These are phyloP conservation scores for Arrhopalites spinosus DNA, from an alignment of 2,888 invertebrate genomes.

Conservation along the genomic window DNA sequence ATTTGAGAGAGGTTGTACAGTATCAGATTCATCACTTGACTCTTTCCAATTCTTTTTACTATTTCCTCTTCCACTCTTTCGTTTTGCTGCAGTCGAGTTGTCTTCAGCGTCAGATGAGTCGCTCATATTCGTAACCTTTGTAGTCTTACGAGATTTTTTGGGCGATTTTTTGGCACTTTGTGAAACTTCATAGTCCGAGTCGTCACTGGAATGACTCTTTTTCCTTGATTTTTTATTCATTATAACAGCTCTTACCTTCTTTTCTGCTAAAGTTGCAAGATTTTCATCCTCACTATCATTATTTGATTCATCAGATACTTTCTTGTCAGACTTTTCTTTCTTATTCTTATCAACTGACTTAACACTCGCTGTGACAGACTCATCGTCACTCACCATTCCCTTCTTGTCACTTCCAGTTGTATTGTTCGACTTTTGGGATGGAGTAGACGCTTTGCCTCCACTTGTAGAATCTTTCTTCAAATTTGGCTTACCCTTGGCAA, in stretches of 20 bases:
- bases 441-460: no score
- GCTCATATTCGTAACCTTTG: neutral
- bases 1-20: neutral
- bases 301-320: neutral
- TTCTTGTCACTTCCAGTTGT: neutral
- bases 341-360: neutral
- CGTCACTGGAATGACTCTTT: slow-evolving; percentile 15
- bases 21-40: slow-evolving; percentile 2
- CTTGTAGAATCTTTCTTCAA: neutral
- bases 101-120: neutral
- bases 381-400: neutral
- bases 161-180: neutral
- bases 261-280: neutral
- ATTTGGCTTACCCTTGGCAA: neutral
- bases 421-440: neutral
- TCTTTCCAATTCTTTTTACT: neutral
- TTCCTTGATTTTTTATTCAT: neutral
- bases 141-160: neutral
- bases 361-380: neutral
- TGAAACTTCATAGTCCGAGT: neutral
- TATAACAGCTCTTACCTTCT: neutral
- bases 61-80: no score
- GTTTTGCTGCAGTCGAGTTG: neutral
- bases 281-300: neutral
- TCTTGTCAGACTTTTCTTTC: slow-evolving; percentile 1